These are phyloP conservation scores for Danaus plexippus DNA, from an alignment of 1,140 invertebrate genomes.

Conservation along the genomic window DNA sequence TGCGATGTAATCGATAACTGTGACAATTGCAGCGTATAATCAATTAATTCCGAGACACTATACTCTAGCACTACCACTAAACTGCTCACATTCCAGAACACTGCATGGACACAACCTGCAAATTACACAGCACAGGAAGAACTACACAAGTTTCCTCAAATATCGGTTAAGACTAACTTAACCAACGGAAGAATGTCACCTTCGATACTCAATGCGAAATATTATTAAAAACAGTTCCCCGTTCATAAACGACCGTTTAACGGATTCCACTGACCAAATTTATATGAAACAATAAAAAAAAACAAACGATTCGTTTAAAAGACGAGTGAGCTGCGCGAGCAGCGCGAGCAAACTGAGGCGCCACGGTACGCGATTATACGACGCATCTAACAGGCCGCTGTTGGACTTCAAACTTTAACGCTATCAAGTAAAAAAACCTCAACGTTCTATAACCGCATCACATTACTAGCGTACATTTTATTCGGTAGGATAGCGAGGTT, in stretches of 20 bases:
- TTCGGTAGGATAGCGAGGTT: constrained; percentile 47
- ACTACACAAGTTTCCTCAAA: constrained; percentile 64
- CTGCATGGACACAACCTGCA: constrained; percentile 53
- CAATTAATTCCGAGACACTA: constrained; percentile 17
- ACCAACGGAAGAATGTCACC: constrained; percentile 56
- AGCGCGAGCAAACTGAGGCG: constrained; percentile 66
- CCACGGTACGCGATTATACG: constrained; percentile 49
- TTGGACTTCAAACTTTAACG: constrained; percentile 66
- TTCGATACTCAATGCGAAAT: constrained; percentile 59
- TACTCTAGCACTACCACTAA: constrained; percentile 43
- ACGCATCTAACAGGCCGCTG: constrained; percentile 48
- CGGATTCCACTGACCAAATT: constrained; percentile 63
- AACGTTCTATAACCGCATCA: constrained; percentile 10
- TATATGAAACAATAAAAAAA: constrained; percentile 39
- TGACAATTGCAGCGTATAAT: too few relatives aligned
- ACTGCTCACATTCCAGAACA: constrained; percentile 58
- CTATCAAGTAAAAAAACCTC: constrained; percentile 41
- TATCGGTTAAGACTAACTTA: constrained; percentile 59
- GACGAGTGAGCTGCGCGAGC: constrained; percentile 63
- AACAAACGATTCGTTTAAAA: constrained; percentile 26
- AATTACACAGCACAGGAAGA: constrained; percentile 53
- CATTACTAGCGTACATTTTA: constrained; percentile 17
- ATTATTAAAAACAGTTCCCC: constrained; percentile 33
- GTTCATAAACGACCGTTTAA: constrained; percentile 58
- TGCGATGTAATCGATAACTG: too few relatives aligned